phyloP scores from a whole-genome alignment of 2,888 invertebrate species.

The Noctua janthe region DNA sequence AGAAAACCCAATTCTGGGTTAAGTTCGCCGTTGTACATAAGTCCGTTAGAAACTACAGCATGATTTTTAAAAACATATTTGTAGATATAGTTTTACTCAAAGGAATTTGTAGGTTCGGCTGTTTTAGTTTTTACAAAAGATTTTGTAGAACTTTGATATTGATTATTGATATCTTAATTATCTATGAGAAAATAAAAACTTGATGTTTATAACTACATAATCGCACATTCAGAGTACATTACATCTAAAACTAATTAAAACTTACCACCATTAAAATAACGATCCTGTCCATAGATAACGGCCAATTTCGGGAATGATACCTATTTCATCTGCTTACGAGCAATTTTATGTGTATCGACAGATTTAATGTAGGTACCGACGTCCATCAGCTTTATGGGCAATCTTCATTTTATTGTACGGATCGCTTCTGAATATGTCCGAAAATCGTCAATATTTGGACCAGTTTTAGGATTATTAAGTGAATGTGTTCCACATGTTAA shows the following conservation, averaged over 20 bases:
- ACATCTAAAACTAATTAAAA: conserved; percentile 31
- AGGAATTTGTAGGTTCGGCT: no score
- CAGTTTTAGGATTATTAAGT: neutral
- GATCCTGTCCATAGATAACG: conserved; percentile 37
- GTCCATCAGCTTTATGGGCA: conserved; percentile 62
- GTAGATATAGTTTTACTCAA: no score
- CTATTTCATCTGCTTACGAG: conserved; percentile 56
- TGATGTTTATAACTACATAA: neutral
- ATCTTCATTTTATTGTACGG: conserved; percentile 54
- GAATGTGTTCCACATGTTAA: neutral
- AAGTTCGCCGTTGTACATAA: no score
- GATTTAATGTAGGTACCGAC: conserved; percentile 49
- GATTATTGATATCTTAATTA: neutral
- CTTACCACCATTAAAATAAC: conserved; percentile 46
- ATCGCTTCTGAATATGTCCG: conserved; percentile 17
- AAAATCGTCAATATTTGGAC: conserved; percentile 11
- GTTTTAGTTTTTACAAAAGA: no score
- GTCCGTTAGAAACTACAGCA: no score
- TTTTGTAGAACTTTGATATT: no score
- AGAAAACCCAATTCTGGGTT: no score
- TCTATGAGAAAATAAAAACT: neutral
- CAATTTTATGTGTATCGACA: conserved; percentile 59
- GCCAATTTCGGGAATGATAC: conserved; percentile 57
- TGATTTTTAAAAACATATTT: no score
- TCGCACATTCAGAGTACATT: neutral